Conservation (phyloP, 2,888 invertebrate genomes). For the Gymnocheta viridis region DNA sequence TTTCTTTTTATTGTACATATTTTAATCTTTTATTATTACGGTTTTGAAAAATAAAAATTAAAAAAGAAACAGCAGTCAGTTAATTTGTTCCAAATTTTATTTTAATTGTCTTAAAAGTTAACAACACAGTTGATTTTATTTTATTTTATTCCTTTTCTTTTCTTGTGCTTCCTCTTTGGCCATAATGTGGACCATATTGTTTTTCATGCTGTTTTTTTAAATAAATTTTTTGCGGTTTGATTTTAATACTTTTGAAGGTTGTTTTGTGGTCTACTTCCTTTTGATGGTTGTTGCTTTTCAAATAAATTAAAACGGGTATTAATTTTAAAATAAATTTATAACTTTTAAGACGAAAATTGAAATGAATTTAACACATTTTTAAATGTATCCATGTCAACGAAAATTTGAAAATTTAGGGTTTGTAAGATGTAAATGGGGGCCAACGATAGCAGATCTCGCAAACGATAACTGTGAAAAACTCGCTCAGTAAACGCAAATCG, state of each 20-base stretch:
- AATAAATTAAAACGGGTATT: neutral
- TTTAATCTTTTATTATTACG: neutral
- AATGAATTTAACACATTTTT: neutral
- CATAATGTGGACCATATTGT: neutral
- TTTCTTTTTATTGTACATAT: neutral
- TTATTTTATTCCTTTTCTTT: neutral
- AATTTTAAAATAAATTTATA: neutral
- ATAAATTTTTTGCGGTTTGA: neutral
- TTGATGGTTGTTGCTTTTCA: neutral
- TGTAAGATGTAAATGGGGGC: too few species aligned
- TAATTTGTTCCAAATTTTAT: constrained; percentile 26
- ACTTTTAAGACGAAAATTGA: neutral
- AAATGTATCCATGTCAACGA: too few species aligned
- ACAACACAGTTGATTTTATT: constrained; percentile 2
- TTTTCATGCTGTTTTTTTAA: neutral
- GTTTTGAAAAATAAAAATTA: neutral
- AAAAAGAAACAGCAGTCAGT: neutral
- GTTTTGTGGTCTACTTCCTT: constrained; percentile 17
- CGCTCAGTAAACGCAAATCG: too few species aligned
- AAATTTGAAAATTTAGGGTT: too few species aligned
- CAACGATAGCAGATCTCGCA: too few species aligned
- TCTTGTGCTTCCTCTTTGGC: neutral
- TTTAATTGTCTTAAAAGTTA: constrained; percentile 33
- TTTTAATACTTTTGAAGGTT: constrained; percentile 47
- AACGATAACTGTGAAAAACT: too few species aligned